phyloP scores from a whole-genome alignment of 2,888 invertebrate genomes.

The Chloromyia formosa region DNA sequence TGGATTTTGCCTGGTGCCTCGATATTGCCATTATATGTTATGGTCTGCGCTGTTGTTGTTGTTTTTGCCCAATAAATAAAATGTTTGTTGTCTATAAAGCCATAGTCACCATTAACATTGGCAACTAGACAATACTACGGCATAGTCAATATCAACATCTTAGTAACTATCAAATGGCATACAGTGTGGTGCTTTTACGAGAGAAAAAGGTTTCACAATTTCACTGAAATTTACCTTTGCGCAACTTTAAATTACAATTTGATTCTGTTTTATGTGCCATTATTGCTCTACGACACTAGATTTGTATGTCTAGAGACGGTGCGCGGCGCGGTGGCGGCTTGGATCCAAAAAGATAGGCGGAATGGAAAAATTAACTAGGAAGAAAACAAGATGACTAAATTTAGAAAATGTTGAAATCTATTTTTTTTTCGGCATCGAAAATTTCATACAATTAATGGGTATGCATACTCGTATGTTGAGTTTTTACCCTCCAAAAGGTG shows the following conservation, averaged over 20 bases:
- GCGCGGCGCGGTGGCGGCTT: too few species aligned
- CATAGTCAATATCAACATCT: too few species aligned
- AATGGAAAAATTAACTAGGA: background rate
- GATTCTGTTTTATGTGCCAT: background rate
- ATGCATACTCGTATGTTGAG: too few species aligned
- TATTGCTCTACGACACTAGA: background rate
- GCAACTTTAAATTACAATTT: constrained; percentile 3
- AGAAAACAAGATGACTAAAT: background rate
- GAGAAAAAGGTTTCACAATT: constrained; percentile 12
- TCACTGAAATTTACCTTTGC: constrained; percentile 6
- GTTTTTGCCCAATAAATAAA: background rate
- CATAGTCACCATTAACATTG: background rate
- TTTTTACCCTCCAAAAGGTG: too few species aligned
- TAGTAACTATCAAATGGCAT: background rate
- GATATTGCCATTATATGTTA: background rate
- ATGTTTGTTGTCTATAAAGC: background rate
- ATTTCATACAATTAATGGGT: too few species aligned
- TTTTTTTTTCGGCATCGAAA: too few species aligned
- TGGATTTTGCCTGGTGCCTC: background rate
- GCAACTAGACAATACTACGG: too few species aligned
- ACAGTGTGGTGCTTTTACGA: background rate
- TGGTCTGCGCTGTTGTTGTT: background rate
- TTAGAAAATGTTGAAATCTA: background rate
- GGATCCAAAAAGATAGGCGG: background rate
- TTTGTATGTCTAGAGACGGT: background rate